Evolutionary conservation across 2,888 invertebrate genomes (phyloP).

Genomic region (Mythimna pallens): DNA sequence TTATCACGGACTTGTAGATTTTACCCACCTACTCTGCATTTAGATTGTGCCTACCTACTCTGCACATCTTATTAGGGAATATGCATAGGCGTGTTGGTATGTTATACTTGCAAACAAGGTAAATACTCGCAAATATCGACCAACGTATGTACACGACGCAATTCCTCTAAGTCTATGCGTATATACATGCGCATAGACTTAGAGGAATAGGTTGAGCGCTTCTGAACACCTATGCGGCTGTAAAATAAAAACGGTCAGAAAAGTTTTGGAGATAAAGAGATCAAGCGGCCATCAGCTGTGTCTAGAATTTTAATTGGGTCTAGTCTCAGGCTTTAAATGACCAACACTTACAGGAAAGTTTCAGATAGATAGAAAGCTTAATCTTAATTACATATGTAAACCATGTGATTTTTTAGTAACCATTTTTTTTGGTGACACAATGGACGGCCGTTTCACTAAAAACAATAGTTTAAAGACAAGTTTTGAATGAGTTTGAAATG

Average conservation of each 20-base stretch:
- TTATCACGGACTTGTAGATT: too few species aligned
- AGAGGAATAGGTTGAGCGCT: background rate
- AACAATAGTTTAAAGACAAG: too few species aligned
- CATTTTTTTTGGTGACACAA: too few species aligned
- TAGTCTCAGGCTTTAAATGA: background rate
- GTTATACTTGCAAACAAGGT: constrained; percentile 5
- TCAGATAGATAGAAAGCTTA: background rate
- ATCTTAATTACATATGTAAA: too few species aligned
- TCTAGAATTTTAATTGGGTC: background rate
- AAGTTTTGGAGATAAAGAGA: background rate
- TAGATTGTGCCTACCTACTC: too few species aligned
- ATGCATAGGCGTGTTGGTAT: background rate
- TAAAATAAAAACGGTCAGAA: background rate
- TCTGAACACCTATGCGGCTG: too few species aligned
- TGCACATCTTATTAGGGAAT: background rate
- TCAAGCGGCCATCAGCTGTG: background rate
- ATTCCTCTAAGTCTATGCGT: too few species aligned
- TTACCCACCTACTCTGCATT: too few species aligned
- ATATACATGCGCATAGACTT: background rate
- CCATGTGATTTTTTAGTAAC: too few species aligned
- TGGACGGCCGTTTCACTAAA: too few species aligned
- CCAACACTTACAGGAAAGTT: background rate
- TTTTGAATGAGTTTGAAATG: too few species aligned
- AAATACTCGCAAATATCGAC: constrained; percentile 13
- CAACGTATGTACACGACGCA: background rate